Conservation (phyloP, 1,140 invertebrate species). For the Polyergus mexicanus region DNA sequence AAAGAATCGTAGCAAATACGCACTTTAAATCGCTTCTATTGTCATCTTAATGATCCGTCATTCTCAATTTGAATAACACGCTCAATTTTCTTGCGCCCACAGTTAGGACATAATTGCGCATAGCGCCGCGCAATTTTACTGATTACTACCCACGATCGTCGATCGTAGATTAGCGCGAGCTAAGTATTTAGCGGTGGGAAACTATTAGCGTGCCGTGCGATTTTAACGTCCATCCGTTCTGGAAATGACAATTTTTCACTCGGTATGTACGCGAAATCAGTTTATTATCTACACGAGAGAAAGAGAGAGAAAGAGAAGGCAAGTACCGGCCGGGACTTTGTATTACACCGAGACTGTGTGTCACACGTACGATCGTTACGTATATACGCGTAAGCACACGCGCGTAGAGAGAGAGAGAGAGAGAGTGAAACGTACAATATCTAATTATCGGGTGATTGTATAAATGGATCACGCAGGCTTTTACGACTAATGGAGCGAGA, state of each 20-base stretch:
- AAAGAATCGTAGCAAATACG: neutral
- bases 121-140: conserved; percentile 33
- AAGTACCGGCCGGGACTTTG: neutral
- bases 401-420: neutral
- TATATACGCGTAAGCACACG: neutral
- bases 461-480: conserved; percentile 61
- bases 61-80: conserved; percentile 43
- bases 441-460: conserved; percentile 48
- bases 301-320: neutral
- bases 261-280: neutral
- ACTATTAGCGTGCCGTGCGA: conserved; percentile 24
- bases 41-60: conserved; percentile 22
- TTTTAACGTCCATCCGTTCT: conserved; percentile 7
- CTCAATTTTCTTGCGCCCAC: conserved; percentile 16
- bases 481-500: conserved; percentile 69
- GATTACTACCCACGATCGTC: conserved; percentile 34
- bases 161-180: neutral
- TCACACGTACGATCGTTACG: neutral
- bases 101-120: conserved; percentile 47
- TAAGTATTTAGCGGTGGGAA: conserved; percentile 25
- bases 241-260: conserved; percentile 53
- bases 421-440: conserved; percentile 28
- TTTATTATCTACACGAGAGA: conserved; percentile 28
- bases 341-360: neutral
- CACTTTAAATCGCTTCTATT: conserved; percentile 24